These are phyloP conservation scores for Syngnathus floridae DNA, from an alignment of 2,113 vertebrate genomes.

Conservation along the genomic window DNA sequence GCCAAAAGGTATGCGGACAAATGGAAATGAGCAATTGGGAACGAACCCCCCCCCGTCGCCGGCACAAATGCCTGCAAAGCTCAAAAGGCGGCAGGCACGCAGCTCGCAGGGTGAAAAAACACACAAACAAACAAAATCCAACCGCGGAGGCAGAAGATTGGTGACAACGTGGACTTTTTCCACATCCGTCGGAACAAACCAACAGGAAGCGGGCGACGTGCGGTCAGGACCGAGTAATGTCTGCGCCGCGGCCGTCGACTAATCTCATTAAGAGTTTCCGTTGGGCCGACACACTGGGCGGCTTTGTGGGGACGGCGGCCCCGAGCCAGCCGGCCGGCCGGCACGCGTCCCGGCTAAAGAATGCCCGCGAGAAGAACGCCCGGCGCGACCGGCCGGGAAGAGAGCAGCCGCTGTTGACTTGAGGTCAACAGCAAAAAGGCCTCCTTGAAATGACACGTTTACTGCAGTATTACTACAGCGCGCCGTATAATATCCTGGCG, in stretches of 20 bases:
- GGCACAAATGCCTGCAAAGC: no score
- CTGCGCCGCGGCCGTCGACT: conserved; percentile 83
- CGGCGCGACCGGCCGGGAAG: neutral
- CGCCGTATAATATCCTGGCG: no score
- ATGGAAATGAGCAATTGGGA: neutral
- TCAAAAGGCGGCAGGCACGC: no score
- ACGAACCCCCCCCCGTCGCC: no score
- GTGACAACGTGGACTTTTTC: neutral
- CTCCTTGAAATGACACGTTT: no score
- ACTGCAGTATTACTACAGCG: no score
- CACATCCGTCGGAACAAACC: conserved; percentile 41
- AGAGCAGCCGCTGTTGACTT: no score
- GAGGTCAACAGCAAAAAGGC: no score
- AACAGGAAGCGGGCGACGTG: conserved; percentile 90
- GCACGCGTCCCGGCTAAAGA: conserved; percentile 19
- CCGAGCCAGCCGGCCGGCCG: conserved; percentile 19
- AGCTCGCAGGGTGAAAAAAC: neutral
- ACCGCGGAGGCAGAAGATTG: neutral
- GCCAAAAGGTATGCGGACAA: neutral
- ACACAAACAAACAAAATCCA: neutral
- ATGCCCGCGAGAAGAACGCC: conserved; percentile 5
- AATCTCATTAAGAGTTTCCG: conserved; percentile 98
- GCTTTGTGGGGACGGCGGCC: conserved; percentile 73
- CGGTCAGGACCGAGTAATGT: conserved; percentile 95
- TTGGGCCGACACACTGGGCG: conserved; percentile 85